A percentile compares a stretch with the other conserved stretches of the same genome.
phyloP scores from a whole-genome alignment of 2,888 invertebrate genomes.

The Prionchulus punctatus region DNA sequence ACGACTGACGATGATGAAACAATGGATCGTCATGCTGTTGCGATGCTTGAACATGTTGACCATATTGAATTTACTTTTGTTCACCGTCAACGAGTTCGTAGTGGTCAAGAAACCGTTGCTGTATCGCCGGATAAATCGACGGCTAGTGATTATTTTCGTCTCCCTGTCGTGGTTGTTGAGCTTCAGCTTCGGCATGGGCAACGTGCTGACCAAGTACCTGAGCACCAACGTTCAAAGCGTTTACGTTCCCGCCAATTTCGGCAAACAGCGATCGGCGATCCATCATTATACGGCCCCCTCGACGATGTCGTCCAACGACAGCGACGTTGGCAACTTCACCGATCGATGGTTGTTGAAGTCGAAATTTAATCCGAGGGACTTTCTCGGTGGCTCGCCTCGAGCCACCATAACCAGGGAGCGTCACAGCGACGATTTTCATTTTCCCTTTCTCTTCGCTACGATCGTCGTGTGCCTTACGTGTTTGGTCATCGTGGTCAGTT shows the following conservation, averaged over 20 bases:
- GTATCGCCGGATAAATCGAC: conserved; percentile 25
- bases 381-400: too few species aligned
- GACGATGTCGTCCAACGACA: too few species aligned
- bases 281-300: too few species aligned
- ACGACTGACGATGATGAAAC: conserved; percentile 17
- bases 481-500: not conserved
- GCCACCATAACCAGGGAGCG: too few species aligned
- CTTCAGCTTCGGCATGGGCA: conserved; percentile 22
- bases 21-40: conserved; percentile 22
- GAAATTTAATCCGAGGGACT: too few species aligned
- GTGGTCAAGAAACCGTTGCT: conserved; percentile 27
- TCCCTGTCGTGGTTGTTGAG: conserved; percentile 24
- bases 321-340: too few species aligned
- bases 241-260: too few species aligned
- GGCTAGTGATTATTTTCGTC: conserved; percentile 21
- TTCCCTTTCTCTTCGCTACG: not conserved
- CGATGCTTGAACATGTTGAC: conserved; percentile 28
- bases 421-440: not conserved
- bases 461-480: conserved; percentile 1
- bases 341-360: too few species aligned
- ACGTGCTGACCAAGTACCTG: conserved; percentile 15
- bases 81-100: conserved; percentile 28
- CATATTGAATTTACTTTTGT: conserved; percentile 29
- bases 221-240: not conserved
- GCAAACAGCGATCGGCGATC: too few species aligned